Evolutionary conservation across 2,113 vertebrate species (phyloP).

Genomic region (Gasterosteus aculeatus): DNA sequence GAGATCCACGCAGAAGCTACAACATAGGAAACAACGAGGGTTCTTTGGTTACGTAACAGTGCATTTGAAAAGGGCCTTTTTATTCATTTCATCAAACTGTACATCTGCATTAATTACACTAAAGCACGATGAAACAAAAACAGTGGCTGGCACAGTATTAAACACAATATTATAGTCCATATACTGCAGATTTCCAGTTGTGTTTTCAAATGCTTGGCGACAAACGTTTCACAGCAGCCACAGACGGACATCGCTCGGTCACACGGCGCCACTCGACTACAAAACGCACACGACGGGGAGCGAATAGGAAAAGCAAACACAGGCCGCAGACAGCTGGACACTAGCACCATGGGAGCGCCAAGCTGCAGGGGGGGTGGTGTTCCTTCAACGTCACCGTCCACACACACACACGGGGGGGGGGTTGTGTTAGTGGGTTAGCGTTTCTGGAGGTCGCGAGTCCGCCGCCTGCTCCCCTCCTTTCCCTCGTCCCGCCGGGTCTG

Average conservation of each 20-base stretch:
- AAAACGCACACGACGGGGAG: conserved; percentile 35
- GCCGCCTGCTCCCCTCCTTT: conserved; percentile 34
- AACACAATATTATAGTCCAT: conserved; percentile 26
- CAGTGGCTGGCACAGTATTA: neutral
- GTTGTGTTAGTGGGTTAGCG: conserved; percentile 78
- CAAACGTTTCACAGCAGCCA: conserved; percentile 24
- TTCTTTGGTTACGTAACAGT: conserved; percentile 47
- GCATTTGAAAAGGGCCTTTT: conserved; percentile 70
- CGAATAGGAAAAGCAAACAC: conserved; percentile 46
- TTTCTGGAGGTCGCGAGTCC: conserved; percentile 68
- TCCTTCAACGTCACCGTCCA: conserved; percentile 46
- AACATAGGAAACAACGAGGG: neutral
- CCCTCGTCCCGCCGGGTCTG: conserved; percentile 47
- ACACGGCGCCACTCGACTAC: conserved; percentile 34
- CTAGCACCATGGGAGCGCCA: conserved; percentile 56
- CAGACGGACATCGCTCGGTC: conserved; percentile 10
- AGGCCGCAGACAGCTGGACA: conserved; percentile 41
- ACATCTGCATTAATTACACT: conserved; percentile 51
- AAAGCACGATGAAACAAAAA: conserved; percentile 12
- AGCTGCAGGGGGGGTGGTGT: conserved; percentile 16
- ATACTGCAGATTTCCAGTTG: conserved; percentile 19
- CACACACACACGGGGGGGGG: conserved; percentile 29
- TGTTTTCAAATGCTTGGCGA: conserved; percentile 14
- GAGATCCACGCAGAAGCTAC: neutral
- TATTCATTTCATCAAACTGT: conserved; percentile 16